These are phyloP conservation scores for Amiota mariae DNA, from an alignment of 2,888 invertebrate genomes.

Conservation along the genomic window DNA sequence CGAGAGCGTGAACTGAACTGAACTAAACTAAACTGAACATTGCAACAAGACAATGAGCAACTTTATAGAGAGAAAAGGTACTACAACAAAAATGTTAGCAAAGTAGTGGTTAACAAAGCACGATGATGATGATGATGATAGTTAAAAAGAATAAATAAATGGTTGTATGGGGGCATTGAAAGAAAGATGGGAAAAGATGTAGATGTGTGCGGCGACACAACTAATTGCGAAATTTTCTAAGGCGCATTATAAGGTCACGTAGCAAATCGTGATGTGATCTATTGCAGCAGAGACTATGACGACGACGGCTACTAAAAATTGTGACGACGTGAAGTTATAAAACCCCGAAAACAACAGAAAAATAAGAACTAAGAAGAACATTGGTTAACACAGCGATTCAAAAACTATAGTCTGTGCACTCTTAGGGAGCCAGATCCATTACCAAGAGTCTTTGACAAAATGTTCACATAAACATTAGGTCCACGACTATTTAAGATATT, in stretches of 20 bases:
- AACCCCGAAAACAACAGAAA: neutral
- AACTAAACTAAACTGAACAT: neutral
- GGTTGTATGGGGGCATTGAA: neutral
- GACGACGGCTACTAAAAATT: conserved; percentile 26
- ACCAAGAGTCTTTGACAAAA: too few species aligned
- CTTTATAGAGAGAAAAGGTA: too few species aligned
- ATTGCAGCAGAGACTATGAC: conserved; percentile 32
- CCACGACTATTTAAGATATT: too few species aligned
- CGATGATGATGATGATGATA: too few species aligned
- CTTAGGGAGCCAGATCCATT: too few species aligned
- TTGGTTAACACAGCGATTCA: conserved; percentile 35
- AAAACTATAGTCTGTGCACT: conserved; percentile 25
- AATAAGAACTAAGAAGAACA: conserved; percentile 18
- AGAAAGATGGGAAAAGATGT: conserved; percentile 10
- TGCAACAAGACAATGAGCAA: conserved; percentile 30
- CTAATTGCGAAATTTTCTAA: conserved; percentile 41
- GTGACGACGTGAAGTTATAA: conserved; percentile 29
- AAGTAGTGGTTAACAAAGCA: too few species aligned
- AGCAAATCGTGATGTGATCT: conserved; percentile 61
- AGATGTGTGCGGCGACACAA: conserved; percentile 6
- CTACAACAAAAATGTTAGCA: too few species aligned
- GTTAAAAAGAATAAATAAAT: too few species aligned
- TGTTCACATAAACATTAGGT: too few species aligned
- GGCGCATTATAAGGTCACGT: conserved; percentile 52
- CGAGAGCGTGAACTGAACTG: conserved; percentile 11